A percentile compares a stretch with the other conserved stretches of the same genome.
These are phyloP conservation scores for Probaryconus sp. DNA, from an alignment of 1,140 invertebrate species.

Conservation along the genomic window DNA sequence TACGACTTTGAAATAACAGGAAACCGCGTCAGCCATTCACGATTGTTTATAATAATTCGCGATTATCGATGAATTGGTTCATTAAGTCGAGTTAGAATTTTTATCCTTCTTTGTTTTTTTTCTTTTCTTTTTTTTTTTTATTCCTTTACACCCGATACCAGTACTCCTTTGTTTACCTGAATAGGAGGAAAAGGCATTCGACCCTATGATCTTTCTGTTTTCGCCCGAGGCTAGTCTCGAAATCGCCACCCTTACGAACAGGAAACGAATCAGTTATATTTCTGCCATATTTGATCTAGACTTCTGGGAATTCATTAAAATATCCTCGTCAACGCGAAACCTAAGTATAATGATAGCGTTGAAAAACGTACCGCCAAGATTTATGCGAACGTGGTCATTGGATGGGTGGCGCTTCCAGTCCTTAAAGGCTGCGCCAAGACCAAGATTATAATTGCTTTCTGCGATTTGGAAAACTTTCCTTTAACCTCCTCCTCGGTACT, in stretches of 20 bases:
- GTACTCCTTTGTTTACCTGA: constrained; percentile 9
- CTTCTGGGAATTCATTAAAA: constrained; percentile 68
- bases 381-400: constrained; percentile 42
- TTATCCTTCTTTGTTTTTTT: too few species aligned
- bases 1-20: constrained; percentile 13
- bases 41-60: too few species aligned
- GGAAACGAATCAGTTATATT: constrained; percentile 49
- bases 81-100: constrained; percentile 6
- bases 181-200: constrained; percentile 12
- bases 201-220: constrained; percentile 3
- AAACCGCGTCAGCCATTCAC: background rate
- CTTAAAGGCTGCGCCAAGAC: constrained; percentile 7
- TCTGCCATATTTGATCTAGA: constrained; percentile 51
- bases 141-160: too few species aligned
- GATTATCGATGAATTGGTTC: constrained; percentile 2
- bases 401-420: constrained; percentile 23
- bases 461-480: constrained; percentile 41
- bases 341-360: constrained; percentile 64
- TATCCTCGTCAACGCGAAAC: constrained; percentile 55
- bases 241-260: constrained; percentile 46
- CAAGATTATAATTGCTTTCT: constrained; percentile 51
- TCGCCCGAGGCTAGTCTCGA: constrained; percentile 19
- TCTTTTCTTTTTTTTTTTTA: too few species aligned
- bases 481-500: background rate
- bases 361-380: constrained; percentile 45